Evolutionary conservation across 2,888 invertebrate genomes (phyloP), one percentile per base, ranked within the genome.

Genomic region (Deilephila elpenor): DNA sequence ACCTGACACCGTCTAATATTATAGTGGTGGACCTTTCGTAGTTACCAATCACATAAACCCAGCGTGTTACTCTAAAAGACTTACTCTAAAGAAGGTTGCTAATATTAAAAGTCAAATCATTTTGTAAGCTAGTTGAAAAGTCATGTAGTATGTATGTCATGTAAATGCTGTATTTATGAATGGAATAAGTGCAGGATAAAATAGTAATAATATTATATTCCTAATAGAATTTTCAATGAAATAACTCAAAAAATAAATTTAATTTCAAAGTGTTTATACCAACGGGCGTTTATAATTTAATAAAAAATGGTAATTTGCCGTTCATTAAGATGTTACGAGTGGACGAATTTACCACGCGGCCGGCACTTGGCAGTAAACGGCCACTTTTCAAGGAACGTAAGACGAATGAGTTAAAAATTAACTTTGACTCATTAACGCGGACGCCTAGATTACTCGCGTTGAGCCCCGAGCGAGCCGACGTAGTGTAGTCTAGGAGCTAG

Each of bases 351-450:
- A 71, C 29, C 71, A 59, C 56, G 20, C 59, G 7, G 8, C 3
- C 11, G 44, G 44, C 14, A 44, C 56, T 56, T 8, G 8, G 11
- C 64, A 64, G 44, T 67, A 67, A 67, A 44, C 44, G 17, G 20
- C 20, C 59, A 71, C 37, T 71, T 59, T 71, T 34, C 71, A 60
- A 59, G 25, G 34, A 59, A 59, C 59, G n/a, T 7, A 56, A 64
- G 19, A 72, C 20, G 62, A 62, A 72, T 62, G 62, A 53, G 44
- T 53, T 72, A 72, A 72, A 72, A 72, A 64, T 62, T 71, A 71
- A 71, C 70, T 71, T 56, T 72, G 61, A 62, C 61, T 62, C 62
- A 61, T 72, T 72, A 72, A 72, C 72, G 61, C 34, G 51, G 61
- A 62, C 51, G 53, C 60, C 61, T 53, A 61, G 61, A 62, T 62